Evolutionary conservation across 2,888 invertebrate genomes (phyloP).

Genomic region (Acanthosoma haemorrhoidale): DNA sequence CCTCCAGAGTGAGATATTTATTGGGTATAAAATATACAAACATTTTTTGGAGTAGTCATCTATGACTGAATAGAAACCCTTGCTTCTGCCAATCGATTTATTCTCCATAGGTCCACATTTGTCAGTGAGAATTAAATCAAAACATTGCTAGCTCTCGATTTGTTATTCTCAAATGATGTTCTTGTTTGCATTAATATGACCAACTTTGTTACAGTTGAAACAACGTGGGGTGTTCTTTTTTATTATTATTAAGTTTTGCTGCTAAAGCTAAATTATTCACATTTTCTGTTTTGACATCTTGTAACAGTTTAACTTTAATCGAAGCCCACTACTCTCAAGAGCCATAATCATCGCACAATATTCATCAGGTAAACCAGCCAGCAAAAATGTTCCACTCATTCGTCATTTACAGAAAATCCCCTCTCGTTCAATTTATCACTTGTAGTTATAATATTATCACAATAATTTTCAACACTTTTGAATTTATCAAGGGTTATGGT

Average conservation of each 20-base stretch:
- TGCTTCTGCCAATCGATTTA: no score
- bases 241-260: background rate
- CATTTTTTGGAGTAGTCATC: no score
- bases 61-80: no score
- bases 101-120: no score
- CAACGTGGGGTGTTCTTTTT: background rate
- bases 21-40: no score
- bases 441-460: conserved; percentile 24
- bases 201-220: background rate
- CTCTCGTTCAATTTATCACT: conserved; percentile 6
- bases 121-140: no score
- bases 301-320: conserved; percentile 27
- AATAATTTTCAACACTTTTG: conserved; percentile 12
- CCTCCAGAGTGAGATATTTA: no score
- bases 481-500: conserved; percentile 17
- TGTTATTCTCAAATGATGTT: no score
- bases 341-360: conserved; percentile 27
- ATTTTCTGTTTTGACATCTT: conserved; percentile 27
- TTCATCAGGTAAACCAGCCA: conserved; percentile 27
- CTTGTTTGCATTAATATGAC: background rate
- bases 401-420: conserved; percentile 19
- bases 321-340: conserved; percentile 11
- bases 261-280: background rate
- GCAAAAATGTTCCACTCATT: conserved; percentile 25
- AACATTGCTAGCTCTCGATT: no score